These are phyloP conservation scores for Sorex fumeus DNA, from an alignment of 2,113 vertebrate species.

Conservation along the genomic window DNA sequence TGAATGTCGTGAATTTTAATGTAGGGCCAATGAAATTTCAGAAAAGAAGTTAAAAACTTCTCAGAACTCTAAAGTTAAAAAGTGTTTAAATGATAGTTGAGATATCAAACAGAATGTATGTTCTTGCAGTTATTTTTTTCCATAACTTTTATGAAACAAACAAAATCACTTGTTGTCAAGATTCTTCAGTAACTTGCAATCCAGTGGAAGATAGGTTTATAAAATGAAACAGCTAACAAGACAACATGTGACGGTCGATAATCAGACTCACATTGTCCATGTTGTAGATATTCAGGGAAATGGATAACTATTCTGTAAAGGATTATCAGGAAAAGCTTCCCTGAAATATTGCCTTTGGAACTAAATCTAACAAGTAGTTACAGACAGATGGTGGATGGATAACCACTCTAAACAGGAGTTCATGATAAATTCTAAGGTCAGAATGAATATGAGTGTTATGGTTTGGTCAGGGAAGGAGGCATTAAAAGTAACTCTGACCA, in stretches of 20 bases:
- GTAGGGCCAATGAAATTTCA: constrained; percentile 9
- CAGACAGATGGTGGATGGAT: background rate
- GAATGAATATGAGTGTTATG: background rate
- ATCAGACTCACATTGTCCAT: constrained; percentile 14
- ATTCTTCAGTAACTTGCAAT: background rate
- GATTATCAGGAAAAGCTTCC: background rate
- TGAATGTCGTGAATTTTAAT: background rate
- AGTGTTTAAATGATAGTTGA: background rate
- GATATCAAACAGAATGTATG: background rate
- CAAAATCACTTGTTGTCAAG: background rate
- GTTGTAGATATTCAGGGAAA: background rate
- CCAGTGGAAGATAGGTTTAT: background rate
- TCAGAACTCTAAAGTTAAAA: background rate
- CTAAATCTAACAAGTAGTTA: background rate
- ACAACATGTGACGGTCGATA: background rate
- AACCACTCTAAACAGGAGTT: background rate
- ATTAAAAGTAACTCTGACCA: background rate
- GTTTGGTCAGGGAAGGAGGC: background rate
- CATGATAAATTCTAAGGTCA: background rate
- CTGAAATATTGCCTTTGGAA: background rate
- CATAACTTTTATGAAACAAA: constrained; percentile 25
- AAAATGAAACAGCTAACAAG: background rate
- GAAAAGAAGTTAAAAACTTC: constrained; percentile 6
- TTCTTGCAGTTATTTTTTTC: background rate
- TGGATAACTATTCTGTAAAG: background rate